Conservation (phyloP, 53 echinoderm and acorn worm species). For the Patiria pectinifera region DNA sequence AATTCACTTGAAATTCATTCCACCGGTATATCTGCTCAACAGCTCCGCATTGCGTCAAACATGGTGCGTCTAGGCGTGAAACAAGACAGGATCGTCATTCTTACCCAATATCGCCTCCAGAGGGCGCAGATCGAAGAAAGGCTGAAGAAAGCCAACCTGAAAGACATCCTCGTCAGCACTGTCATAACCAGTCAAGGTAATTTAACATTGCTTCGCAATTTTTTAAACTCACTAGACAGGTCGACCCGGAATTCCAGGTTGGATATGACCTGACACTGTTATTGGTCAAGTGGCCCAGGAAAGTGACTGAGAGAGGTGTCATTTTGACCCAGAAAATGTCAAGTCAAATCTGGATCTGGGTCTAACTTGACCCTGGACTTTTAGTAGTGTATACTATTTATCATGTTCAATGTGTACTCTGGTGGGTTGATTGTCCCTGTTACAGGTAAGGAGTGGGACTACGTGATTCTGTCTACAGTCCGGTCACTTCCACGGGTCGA, state of each 20-base stretch:
- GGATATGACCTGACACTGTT: too few relatives aligned
- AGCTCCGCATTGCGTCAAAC: conserved; percentile 69
- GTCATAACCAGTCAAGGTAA: conserved; percentile 93
- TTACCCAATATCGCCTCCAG: conserved; percentile 91
- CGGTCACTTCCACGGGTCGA: conserved; percentile 82
- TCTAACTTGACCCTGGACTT: too few relatives aligned
- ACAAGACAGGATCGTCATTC: conserved; percentile 53
- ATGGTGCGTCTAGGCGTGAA: conserved; percentile 51
- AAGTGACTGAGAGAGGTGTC: too few relatives aligned
- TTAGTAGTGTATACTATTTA: neutral
- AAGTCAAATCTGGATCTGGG: too few relatives aligned
- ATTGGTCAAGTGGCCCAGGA: too few relatives aligned
- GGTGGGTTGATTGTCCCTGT: neutral
- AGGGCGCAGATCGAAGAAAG: conserved; percentile 65
- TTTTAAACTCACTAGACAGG: too few relatives aligned
- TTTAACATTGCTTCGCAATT: too few relatives aligned
- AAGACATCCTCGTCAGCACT: conserved; percentile 67
- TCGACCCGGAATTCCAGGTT: too few relatives aligned
- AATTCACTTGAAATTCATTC: too few relatives aligned
- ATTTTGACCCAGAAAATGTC: too few relatives aligned
- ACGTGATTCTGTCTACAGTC: conserved; percentile 81
- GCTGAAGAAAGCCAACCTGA: conserved; percentile 26
- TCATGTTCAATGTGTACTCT: neutral
- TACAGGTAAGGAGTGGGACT: conserved; percentile 89
- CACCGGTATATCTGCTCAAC: too few relatives aligned